Evolutionary conservation across 2,888 invertebrate species (phyloP).

Genomic region (Archaeoteleia sp.): DNA sequence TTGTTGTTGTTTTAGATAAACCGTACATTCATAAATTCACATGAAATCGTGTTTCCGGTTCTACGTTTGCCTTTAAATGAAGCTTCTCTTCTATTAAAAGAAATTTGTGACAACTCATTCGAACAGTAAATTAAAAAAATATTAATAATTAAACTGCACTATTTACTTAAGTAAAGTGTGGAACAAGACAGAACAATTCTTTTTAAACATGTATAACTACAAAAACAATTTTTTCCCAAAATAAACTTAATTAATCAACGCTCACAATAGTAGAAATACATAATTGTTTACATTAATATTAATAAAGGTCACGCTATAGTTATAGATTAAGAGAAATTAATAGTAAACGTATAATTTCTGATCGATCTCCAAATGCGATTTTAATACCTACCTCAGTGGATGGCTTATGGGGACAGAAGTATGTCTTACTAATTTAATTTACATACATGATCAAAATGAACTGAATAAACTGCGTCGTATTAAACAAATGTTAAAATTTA

Average conservation of each 20-base stretch:
- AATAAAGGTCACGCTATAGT: conserved; percentile 55
- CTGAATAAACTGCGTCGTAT: not conserved
- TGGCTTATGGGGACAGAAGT: conserved; percentile 64
- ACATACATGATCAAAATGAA: not conserved
- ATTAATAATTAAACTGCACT: no score
- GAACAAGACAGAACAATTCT: not conserved
- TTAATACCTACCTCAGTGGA: conserved; percentile 63
- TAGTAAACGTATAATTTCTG: conserved; percentile 63
- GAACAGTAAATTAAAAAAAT: conserved; percentile 56
- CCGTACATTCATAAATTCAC: conserved; percentile 61
- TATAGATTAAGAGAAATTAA: conserved; percentile 62
- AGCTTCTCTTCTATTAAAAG: conserved; percentile 58
- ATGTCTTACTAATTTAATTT: conserved; percentile 15
- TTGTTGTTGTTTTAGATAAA: conserved; percentile 68
- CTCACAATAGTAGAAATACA: no score
- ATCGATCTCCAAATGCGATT: conserved; percentile 57
- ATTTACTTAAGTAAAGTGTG: no score
- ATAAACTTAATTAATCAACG: not conserved
- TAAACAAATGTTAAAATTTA: not conserved
- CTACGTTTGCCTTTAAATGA: no score
- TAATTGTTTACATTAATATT: no score
- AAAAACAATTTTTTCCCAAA: conserved; percentile 1
- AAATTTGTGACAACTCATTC: conserved; percentile 64
- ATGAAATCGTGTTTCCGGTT: conserved; percentile 57
- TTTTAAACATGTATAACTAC: not conserved